A percentile compares a stretch with the other conserved stretches of the same genome.
Conservation (phyloP, 2,797 vertebrate genomes). For the Dicrostonyx torquatus region DNA sequence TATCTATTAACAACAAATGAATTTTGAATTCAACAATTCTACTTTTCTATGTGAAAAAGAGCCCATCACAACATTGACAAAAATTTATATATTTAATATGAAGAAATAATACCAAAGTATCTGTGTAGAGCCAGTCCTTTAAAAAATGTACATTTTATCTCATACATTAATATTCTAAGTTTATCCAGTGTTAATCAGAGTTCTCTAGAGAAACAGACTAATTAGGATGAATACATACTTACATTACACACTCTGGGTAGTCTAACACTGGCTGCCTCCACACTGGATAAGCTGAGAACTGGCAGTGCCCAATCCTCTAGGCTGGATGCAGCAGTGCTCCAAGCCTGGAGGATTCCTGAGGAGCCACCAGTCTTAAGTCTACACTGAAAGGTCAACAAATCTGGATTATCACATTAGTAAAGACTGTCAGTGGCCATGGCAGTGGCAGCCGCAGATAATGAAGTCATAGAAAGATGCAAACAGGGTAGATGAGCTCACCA, state of each 20-base stretch:
- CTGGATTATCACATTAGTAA: not conserved
- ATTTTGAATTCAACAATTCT: not conserved
- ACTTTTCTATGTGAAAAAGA: not conserved
- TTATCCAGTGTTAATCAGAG: not conserved
- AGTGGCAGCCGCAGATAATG: not conserved
- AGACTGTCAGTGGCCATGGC: rapidly evolving
- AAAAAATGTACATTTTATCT: not conserved
- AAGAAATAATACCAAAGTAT: not conserved
- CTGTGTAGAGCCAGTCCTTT: not conserved
- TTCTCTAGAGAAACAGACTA: not conserved
- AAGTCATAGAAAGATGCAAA: not conserved
- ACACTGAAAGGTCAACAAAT: not conserved
- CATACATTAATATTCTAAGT: not conserved
- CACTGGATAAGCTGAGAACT: not conserved
- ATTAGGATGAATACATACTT: not conserved
- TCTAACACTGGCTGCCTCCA: not conserved
- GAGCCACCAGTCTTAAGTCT: not conserved
- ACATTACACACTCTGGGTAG: no score
- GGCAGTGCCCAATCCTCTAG: not conserved
- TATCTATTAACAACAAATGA: not conserved
- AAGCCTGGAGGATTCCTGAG: not conserved
- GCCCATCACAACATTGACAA: not conserved
- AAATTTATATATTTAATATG: not conserved
- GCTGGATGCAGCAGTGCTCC: not conserved
- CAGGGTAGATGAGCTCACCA: not conserved